Conservation (phyloP, 2,113 vertebrate species). For the Cochlearius cochlearius region DNA sequence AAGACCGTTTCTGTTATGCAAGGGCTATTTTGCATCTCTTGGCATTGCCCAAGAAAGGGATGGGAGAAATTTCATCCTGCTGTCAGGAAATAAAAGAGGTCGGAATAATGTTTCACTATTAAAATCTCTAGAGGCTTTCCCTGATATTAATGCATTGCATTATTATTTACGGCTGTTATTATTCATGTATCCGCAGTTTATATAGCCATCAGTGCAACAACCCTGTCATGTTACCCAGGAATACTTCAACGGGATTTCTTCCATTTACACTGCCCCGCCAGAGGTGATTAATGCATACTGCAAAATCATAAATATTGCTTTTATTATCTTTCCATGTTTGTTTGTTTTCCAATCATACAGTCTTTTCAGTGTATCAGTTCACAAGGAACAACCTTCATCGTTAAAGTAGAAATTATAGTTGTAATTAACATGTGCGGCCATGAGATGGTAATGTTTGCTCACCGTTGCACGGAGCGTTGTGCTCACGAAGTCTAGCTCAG, state of each 20-base stretch:
- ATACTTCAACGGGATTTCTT: not conserved
- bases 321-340: not conserved
- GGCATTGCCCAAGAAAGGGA: not conserved
- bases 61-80: not conserved
- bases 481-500: not conserved
- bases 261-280: not conserved
- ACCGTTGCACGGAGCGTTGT: not conserved
- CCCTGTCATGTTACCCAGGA: not conserved
- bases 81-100: not conserved
- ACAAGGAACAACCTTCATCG: not conserved
- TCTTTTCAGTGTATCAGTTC: not conserved
- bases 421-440: slow-evolving; percentile 38
- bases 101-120: not conserved
- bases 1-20: not conserved
- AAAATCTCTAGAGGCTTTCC: not conserved
- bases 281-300: not conserved
- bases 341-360: not conserved
- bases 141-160: not conserved
- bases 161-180: not conserved
- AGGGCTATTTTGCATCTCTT: not conserved
- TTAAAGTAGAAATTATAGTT: slow-evolving; percentile 23
- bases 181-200: not conserved
- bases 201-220: not conserved
- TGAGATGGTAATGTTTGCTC: slow-evolving; percentile 65
- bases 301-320: not conserved